Conservation (phyloP, 2,797 vertebrate species). For the Champsocephalus esox region DNA sequence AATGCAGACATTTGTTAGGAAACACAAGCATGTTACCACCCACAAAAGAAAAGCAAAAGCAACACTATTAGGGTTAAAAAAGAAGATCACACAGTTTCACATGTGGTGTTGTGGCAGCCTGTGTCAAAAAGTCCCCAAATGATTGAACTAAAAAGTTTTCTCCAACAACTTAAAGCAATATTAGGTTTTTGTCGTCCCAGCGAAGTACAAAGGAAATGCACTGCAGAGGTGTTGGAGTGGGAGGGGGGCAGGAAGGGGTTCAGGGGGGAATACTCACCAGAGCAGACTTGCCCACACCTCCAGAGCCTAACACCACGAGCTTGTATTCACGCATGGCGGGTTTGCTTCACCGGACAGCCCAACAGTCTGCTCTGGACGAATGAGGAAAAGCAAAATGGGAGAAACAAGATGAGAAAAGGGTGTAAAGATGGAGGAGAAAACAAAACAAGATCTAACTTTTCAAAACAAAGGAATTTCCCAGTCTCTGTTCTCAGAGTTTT, state of each 20-base stretch:
- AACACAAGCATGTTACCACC: background rate
- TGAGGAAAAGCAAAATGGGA: constrained; percentile 29
- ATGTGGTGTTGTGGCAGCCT: background rate
- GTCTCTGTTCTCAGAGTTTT: constrained; percentile 43
- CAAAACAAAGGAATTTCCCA: constrained; percentile 40
- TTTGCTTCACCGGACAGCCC: constrained; percentile 89
- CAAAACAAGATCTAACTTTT: constrained; percentile 26
- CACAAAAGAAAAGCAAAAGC: background rate
- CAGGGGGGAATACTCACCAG: constrained; percentile 90
- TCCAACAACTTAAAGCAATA: background rate
- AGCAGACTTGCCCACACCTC: constrained; percentile 99
- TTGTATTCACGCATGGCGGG: constrained; percentile 99
- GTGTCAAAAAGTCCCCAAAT: background rate
- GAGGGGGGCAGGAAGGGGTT: constrained; percentile 27
- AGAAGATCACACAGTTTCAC: constrained; percentile 12
- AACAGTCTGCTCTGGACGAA: constrained; percentile 83
- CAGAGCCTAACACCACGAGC: constrained; percentile 99
- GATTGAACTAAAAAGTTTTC: constrained; percentile 1
- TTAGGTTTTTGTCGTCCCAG: background rate
- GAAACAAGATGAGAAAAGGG: constrained; percentile 26
- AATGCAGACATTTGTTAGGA: background rate
- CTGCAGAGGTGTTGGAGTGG: constrained; percentile 35
- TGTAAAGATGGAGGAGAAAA: constrained; percentile 9
- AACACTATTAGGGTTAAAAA: background rate
- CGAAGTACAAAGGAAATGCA: constrained; percentile 36